Conservation (phyloP, 2,888 invertebrate species). For the Xestia xanthographa region DNA sequence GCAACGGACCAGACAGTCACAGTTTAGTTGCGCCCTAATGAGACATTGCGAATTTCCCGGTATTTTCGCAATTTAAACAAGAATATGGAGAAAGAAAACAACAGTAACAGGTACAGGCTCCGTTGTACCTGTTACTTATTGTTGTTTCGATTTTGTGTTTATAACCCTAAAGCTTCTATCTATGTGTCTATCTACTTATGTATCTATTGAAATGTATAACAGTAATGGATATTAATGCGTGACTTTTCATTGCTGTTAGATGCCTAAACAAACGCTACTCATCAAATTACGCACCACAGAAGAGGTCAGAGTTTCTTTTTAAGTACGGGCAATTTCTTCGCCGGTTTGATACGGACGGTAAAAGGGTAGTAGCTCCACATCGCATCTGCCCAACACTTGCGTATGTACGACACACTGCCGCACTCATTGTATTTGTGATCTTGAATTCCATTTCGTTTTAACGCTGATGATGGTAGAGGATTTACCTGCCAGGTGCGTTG, state of each 20-base stretch:
- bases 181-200: background rate
- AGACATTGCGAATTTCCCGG: slow-evolving; percentile 60
- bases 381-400: slow-evolving; percentile 81
- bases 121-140: background rate
- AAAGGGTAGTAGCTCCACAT: slow-evolving; percentile 79
- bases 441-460: slow-evolving; percentile 86
- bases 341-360: slow-evolving; percentile 78
- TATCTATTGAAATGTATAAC: background rate
- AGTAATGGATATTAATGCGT: background rate
- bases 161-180: background rate
- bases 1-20: slow-evolving; percentile 82
- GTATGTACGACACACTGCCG: slow-evolving; percentile 83
- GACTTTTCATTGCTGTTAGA: slow-evolving; percentile 12
- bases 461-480: slow-evolving; percentile 82
- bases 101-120: background rate
- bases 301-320: slow-evolving; percentile 73
- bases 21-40: slow-evolving; percentile 71
- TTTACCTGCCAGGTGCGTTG: slow-evolving; percentile 79
- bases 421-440: slow-evolving; percentile 83
- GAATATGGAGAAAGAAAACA: slow-evolving; percentile 20
- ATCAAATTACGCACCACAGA: slow-evolving; percentile 75
- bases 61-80: slow-evolving; percentile 37
- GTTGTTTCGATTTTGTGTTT: background rate
- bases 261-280: slow-evolving; percentile 24
- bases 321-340: slow-evolving; percentile 82